Evolutionary conservation across 1,140 invertebrate species (phyloP).

Genomic region (Rhopalosiphum maidis): DNA sequence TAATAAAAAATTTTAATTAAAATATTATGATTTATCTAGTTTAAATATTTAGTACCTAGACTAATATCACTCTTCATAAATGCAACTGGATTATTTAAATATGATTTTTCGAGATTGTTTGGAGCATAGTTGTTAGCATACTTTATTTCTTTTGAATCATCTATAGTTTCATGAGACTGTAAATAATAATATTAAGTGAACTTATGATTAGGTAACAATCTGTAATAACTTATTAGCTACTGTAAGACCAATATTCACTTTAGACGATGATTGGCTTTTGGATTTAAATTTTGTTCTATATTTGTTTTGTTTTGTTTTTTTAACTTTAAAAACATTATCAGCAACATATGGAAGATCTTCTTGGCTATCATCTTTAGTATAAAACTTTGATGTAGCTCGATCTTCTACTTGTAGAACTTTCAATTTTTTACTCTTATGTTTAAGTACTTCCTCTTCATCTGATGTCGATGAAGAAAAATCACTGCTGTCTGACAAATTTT

Average conservation of each 20-base stretch:
- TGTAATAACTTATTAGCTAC: slow-evolving; percentile 2
- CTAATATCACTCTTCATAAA: slow-evolving; percentile 32
- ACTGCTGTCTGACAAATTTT: slow-evolving; percentile 44
- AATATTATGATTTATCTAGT: background rate
- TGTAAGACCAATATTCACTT: slow-evolving; percentile 1
- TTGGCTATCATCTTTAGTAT: slow-evolving; percentile 35
- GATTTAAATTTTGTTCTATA: slow-evolving; percentile 2
- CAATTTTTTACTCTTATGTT: background rate
- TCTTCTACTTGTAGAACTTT: background rate
- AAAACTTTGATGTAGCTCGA: slow-evolving; percentile 48
- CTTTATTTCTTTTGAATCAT: slow-evolving; percentile 1
- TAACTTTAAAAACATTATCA: slow-evolving; percentile 15
- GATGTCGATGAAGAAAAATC: background rate
- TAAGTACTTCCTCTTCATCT: background rate
- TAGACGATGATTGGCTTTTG: background rate
- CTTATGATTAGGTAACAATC: background rate
- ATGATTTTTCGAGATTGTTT: slow-evolving; percentile 48
- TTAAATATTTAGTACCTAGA: background rate
- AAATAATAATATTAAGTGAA: background rate
- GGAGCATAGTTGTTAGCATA: slow-evolving; percentile 26
- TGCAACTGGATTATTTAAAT: slow-evolving; percentile 36
- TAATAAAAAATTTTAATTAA: background rate
- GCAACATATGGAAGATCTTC: slow-evolving; percentile 47
- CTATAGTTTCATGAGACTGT: background rate
- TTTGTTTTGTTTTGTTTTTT: slow-evolving; percentile 23